Evolutionary conservation across 2,113 vertebrate genomes (phyloP).

Genomic region (Catharus bicknelli): DNA sequence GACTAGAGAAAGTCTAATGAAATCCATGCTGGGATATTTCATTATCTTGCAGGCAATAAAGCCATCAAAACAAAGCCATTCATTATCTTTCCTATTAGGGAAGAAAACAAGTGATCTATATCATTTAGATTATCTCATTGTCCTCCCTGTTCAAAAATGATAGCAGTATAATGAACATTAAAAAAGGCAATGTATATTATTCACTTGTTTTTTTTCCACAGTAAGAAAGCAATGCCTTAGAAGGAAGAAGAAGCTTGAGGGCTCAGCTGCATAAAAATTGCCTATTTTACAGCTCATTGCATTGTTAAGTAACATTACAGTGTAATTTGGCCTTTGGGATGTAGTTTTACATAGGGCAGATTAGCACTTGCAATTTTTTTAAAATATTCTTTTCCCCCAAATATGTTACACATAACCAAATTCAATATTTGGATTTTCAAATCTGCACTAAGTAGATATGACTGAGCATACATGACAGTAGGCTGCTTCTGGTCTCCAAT

Average conservation of each 20-base stretch:
- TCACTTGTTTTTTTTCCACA: slow-evolving; percentile 42
- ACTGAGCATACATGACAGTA: not conserved
- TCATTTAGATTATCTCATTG: slow-evolving; percentile 37
- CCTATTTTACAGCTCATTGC: slow-evolving; percentile 66
- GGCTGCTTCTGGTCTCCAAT: not conserved
- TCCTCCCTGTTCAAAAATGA: slow-evolving; percentile 41
- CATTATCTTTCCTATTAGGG: slow-evolving; percentile 48
- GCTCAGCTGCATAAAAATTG: slow-evolving; percentile 45
- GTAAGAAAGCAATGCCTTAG: slow-evolving; percentile 13
- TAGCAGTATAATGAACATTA: slow-evolving; percentile 12
- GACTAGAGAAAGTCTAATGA: slow-evolving; percentile 47
- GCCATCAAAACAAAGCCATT: slow-evolving; percentile 52
- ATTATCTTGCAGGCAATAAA: slow-evolving; percentile 57
- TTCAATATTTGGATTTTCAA: slow-evolving; percentile 48
- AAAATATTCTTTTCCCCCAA: not conserved
- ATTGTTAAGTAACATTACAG: slow-evolving; percentile 48
- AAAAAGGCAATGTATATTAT: slow-evolving; percentile 26
- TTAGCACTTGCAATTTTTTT: not conserved
- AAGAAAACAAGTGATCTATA: slow-evolving; percentile 46
- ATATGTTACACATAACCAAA: not conserved
- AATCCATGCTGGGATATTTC: slow-evolving; percentile 60
- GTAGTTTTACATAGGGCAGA: slow-evolving; percentile 16
- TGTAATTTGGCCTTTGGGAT: slow-evolving; percentile 22
- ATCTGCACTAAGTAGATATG: slow-evolving; percentile 14
- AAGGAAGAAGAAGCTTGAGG: slow-evolving; percentile 39